Base-by-base conservation (phyloP, 2,113 vertebrate species). In the Stigmatopora argus region DNA sequence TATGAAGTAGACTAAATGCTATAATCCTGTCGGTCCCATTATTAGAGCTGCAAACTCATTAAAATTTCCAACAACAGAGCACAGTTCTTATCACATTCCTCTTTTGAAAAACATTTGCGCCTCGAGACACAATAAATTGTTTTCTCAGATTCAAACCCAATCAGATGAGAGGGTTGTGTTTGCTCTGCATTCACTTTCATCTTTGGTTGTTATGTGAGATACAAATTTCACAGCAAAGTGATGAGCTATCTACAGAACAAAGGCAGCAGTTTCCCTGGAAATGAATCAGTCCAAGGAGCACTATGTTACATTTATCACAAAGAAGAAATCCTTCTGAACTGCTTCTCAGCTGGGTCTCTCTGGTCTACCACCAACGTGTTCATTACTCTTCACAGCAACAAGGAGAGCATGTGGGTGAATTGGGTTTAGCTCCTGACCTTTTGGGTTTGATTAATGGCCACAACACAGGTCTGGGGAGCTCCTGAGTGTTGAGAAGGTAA, bases 401-500 rank as follows among this genome's bases (percentile, higher is more conserved):
- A 72, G 75, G 74, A 72, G 85, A 83, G 79, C 81, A 72, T 67
- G 74, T 64, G 80, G 87, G 78, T 83, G 90, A 90, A 90, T 89
- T 89, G 87, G 87, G 83, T 91, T 91, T 90, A 88, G 86, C 87
- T 83, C 72, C 71, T 89, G 89, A 90, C 89, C 89, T 91, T 53
- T 90, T 90, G 64, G 71, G 77, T 83, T 83, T 92, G 90, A 92
- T 90, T 87, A 90, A 91, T 91, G 89, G 78, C 67, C 66, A 72
- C 62, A 70, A 52, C 71, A 81, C 78, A 70, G 78, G 77, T 79
- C 81, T 69, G 45, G 66, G 45, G 75, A 70, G 74, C 78, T 74
- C 67, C 74, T 17, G 72, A 57, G 52, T 66, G 70, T 71, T 77
- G 74, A 77, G 73, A 63, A 70, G 72, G 64, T 62, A 71, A 84